Conservation (phyloP, 64 coral and sea anemone species). For the Acropora yongei region DNA sequence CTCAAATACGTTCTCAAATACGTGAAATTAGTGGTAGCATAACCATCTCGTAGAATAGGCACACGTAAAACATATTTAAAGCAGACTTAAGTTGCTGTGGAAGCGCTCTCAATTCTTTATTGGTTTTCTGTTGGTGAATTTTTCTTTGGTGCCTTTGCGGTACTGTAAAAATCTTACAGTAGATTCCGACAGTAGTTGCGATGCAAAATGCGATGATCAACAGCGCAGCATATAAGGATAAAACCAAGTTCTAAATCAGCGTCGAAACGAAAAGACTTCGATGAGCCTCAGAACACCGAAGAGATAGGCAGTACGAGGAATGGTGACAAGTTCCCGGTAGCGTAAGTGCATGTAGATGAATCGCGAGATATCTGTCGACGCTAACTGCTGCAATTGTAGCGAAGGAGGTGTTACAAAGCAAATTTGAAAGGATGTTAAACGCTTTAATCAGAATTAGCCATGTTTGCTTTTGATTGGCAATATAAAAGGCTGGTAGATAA, state of each 20-base stretch:
- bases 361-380: constrained; percentile 71
- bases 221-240: constrained; percentile 9
- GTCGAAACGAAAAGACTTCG: constrained; percentile 19
- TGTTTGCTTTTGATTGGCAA: background rate
- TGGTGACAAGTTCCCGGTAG: constrained; percentile 59
- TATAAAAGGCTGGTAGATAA: constrained; percentile 48
- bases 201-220: background rate
- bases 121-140: background rate
- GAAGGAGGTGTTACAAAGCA: constrained; percentile 75
- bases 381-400: constrained; percentile 64
- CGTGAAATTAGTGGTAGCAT: background rate
- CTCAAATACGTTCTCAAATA: background rate
- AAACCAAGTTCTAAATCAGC: background rate
- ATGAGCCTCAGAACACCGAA: background rate
- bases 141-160: background rate
- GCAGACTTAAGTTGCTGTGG: background rate
- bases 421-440: constrained; percentile 65
- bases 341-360: constrained; percentile 65
- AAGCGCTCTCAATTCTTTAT: background rate
- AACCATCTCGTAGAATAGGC: constrained; percentile 15
- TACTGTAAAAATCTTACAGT: constrained; percentile 9
- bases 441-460: background rate
- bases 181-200: background rate
- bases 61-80: constrained; percentile 19
- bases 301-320: background rate